phyloP scores from a whole-genome alignment of 1,140 invertebrate genomes.

The Musca domestica region DNA sequence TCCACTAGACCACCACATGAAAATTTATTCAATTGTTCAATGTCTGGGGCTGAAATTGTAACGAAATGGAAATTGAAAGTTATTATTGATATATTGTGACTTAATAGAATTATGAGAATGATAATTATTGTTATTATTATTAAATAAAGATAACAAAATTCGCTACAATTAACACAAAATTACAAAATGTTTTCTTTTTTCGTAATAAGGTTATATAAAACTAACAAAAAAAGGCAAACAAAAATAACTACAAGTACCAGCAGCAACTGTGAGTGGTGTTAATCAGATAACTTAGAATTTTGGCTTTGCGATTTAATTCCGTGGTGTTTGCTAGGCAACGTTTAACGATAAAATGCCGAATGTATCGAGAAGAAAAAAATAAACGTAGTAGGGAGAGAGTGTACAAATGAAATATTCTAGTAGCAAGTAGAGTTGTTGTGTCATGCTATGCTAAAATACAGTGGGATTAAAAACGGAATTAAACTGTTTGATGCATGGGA shows the following conservation, averaged over 20 bases:
- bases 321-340: constrained; percentile 16
- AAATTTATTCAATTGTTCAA: constrained; percentile 75
- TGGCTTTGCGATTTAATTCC: not conserved
- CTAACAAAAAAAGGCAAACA: not conserved
- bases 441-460: not conserved
- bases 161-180: not conserved
- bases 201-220: not conserved
- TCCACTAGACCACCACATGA: constrained; percentile 78
- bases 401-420: not conserved
- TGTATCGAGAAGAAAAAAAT: not conserved
- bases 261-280: no score
- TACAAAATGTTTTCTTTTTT: not conserved
- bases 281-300: not conserved
- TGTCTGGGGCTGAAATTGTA: constrained; percentile 67
- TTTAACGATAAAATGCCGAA: constrained; percentile 12
- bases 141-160: not conserved
- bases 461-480: no score
- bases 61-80: not conserved
- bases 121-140: not conserved
- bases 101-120: not conserved
- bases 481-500: no score
- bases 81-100: not conserved
- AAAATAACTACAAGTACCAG: no score
- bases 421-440: not conserved
- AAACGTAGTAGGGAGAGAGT: not conserved